These are phyloP conservation scores for Synodontis membranacea DNA, from an alignment of 2,113 vertebrate species.

Conservation along the genomic window DNA sequence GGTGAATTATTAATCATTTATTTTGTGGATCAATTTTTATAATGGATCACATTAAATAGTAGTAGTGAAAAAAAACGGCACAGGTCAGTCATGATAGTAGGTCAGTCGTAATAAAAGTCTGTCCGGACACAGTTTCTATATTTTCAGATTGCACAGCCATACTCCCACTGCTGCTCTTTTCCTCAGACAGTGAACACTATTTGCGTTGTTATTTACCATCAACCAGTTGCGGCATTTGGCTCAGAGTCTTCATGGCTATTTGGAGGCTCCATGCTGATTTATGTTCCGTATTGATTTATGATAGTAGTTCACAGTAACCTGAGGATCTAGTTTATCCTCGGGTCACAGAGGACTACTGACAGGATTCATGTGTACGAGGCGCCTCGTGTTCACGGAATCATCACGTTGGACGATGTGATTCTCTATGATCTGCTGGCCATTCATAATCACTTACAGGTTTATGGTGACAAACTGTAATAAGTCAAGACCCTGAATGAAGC, in stretches of 20 bases:
- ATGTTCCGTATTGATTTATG: constrained; percentile 4
- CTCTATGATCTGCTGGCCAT: neutral
- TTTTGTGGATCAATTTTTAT: constrained; percentile 11
- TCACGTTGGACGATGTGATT: neutral
- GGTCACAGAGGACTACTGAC: neutral
- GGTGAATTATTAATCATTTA: constrained; percentile 31
- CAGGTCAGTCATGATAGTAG: neutral
- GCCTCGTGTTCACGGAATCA: neutral
- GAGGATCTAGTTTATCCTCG: neutral
- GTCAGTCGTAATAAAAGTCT: neutral
- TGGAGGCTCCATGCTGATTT: neutral
- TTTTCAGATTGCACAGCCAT: neutral
- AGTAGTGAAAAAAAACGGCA: neutral
- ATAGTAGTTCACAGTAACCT: neutral
- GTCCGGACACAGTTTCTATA: neutral
- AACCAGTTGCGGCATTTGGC: neutral
- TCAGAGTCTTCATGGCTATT: neutral
- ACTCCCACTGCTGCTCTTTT: neutral
- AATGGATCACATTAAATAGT: neutral
- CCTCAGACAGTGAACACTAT: neutral
- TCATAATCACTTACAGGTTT: constrained; percentile 4
- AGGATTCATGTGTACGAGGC: neutral
- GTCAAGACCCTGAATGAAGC: neutral
- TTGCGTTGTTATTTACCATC: neutral
- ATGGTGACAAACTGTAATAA: constrained; percentile 2